Base-by-base conservation (phyloP, 2,797 vertebrate species). In the Oreonectes daqikongensis region DNA sequence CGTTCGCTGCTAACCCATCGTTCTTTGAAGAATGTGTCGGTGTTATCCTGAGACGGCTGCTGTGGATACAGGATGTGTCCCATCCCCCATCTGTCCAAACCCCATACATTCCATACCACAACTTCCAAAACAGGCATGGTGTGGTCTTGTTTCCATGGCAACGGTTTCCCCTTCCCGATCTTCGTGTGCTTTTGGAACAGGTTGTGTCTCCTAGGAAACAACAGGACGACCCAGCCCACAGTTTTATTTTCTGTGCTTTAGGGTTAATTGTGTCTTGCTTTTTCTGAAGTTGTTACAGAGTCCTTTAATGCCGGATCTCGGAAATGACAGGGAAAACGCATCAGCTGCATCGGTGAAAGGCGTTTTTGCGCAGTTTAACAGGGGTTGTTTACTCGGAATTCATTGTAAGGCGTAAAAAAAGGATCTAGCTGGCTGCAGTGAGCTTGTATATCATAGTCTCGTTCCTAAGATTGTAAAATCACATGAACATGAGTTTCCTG, bases 91-190 rank as follows among this genome's bases (percentile, higher is more conserved):
- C 30, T 44, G 66, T 75, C 71, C 57, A 40, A 57, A 71, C 70
- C 64, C 78, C 84, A 81, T 77, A 82, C 83, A 82, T 84, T 82
- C 80, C 69, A 75, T 79, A 69, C 75, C 70, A 75, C 82, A 82
- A 85, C 82, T 81, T 88, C 79, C 83, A 74, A 70, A 82, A 82
- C 79, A 30, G 79, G 68, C 68, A 53, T 85, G 75, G 66, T 66
- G 71, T 84, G 78, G 87, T 83, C 75, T 79, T 76, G 87, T 90
- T 86, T 86, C 87, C 85, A 75, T 79, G 83, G 85, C 66, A 85
- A 89, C 83, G 2, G 35, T 72, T 81, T 84, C 75, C 82, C 67
- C 77, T 78, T 60, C 75, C 80, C 69, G 72, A 77, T 84, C 70
- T 78, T 77, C 78, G 75, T 81, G 81, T 83, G 64, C 78, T 78